Conservation (phyloP, 2,797 vertebrate genomes). For the Aldrovandia affinis region DNA sequence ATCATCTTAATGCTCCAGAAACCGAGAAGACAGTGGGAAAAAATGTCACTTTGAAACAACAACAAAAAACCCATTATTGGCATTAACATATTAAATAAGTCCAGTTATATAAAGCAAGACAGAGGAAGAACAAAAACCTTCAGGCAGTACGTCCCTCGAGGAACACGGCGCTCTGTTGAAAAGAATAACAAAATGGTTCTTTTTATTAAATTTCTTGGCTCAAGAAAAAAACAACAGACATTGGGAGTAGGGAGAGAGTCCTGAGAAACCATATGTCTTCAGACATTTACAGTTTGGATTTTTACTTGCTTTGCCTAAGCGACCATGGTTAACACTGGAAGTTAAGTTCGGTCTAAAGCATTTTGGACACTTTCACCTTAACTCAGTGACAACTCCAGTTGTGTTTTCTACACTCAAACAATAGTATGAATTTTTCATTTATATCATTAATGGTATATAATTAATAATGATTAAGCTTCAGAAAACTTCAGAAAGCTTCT, state of each 20-base stretch:
- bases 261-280: neutral
- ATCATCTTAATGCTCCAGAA: neutral
- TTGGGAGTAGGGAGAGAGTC: neutral
- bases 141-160: neutral
- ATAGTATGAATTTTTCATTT: neutral
- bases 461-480: neutral
- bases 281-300: neutral
- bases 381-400: neutral
- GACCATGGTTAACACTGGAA: neutral
- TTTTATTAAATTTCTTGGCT: slow-evolving; percentile 17
- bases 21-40: slow-evolving; percentile 3
- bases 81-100: slow-evolving; percentile 24
- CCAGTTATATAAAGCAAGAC: slow-evolving; percentile 16
- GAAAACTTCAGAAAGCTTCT: neutral
- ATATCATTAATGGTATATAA: neutral
- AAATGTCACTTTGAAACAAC: slow-evolving; percentile 19
- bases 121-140: neutral
- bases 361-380: neutral
- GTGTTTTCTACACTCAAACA: neutral
- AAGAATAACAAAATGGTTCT: slow-evolving; percentile 13
- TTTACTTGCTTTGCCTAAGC: neutral
- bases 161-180: neutral
- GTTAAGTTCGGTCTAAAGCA: neutral
- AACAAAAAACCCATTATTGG: slow-evolving; percentile 5
- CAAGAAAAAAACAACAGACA: neutral